Evolutionary conservation across 1,140 invertebrate species (phyloP), one percentile per base, ranked within the genome.

Genomic region (Drosophila ficusphila): DNA sequence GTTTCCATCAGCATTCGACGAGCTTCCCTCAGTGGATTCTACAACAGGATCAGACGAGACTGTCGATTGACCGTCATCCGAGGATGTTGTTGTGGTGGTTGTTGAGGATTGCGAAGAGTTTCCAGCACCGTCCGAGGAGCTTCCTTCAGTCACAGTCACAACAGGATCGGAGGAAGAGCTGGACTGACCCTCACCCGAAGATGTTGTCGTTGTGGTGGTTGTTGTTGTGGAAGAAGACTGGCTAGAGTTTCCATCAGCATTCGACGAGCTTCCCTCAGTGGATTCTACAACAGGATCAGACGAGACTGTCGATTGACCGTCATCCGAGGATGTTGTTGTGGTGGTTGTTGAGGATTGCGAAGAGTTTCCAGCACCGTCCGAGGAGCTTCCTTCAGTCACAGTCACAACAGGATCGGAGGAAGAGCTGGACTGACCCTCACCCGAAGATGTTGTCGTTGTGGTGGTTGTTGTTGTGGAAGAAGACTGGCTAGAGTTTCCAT

Each of bases 391-490:
- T 5, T 23, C 2, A 23, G 23, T 23, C 2, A 23, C 23, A 5
- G 2, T 5, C 5, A 23, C 23, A 23, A 23, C 5, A 23, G 23
- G 23, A 5, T 23, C 19, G 0, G 25, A 31, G 9, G 34, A 14
- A 4, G 7, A 1, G 41, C 21, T 18, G 8, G 38, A 41, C 6
- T 41, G 16, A 8, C 19, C 18, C 4, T 44, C 18, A 3, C 23
- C 3, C 11, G 41, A 25, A 2, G 19, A 21, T 6, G 39, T 42
- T 5, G 39, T 42, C 3, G n/a, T n/a, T n/a, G 39, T 23, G 11
- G 39, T 42, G 2, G 39, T 42, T 3, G 52, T 49, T 16, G 36
- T 18, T 0, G 52, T 16, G 16, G 61, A 56, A 1, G 48, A 19
- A 2, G 48, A 21, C 9, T 39, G 60, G 12, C 21, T 12, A 1